These are phyloP conservation scores for Lathamus discolor DNA, from an alignment of 2,113 vertebrate species.

Conservation along the genomic window DNA sequence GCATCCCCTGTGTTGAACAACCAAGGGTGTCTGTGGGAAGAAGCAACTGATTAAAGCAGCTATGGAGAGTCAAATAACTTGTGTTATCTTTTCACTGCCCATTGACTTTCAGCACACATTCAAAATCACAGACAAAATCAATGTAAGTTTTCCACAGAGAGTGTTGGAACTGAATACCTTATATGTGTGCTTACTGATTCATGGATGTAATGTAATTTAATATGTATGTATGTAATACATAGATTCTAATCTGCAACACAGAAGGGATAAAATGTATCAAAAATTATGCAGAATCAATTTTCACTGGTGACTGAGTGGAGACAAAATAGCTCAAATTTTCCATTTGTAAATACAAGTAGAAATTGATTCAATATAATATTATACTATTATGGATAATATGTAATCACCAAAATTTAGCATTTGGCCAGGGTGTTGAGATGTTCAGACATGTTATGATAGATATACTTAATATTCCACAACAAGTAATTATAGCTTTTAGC, in stretches of 20 bases:
- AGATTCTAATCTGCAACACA: neutral
- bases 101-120: neutral
- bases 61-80: neutral
- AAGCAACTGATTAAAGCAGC: neutral
- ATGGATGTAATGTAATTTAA: neutral
- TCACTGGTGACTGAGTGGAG: neutral
- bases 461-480: neutral
- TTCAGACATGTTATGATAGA: neutral
- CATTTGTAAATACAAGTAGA: neutral
- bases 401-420: neutral
- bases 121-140: neutral
- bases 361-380: neutral
- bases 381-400: neutral
- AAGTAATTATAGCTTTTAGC: neutral
- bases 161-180: neutral
- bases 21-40: accelerated
- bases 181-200: neutral
- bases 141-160: neutral
- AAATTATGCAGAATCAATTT: neutral
- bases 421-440: neutral
- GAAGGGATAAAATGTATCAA: neutral
- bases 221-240: neutral
- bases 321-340: neutral
- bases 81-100: neutral
- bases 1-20: neutral